These are phyloP conservation scores for Drosophila punjabiensis DNA, from an alignment of 1,140 invertebrate species.

Conservation along the genomic window DNA sequence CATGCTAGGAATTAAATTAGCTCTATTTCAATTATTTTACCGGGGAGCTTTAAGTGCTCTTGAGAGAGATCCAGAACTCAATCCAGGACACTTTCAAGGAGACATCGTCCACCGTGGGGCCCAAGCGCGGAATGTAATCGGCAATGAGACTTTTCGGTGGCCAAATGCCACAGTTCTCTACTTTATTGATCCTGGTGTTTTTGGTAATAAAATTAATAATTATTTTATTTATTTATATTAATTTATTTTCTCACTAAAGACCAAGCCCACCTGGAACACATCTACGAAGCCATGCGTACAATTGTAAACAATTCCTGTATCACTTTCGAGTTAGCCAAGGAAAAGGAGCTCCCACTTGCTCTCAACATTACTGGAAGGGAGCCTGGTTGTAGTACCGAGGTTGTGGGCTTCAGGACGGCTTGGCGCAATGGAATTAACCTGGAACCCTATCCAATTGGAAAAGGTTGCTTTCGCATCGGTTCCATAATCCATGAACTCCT, in stretches of 20 bases:
- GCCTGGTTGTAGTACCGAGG: constrained; percentile 85
- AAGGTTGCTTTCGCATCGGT: constrained; percentile 86
- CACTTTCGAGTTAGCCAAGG: constrained; percentile 7
- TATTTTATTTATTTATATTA: no score
- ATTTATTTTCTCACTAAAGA: constrained; percentile 7
- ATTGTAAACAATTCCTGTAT: constrained; percentile 36
- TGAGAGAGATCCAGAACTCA: constrained; percentile 34
- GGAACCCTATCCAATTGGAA: constrained; percentile 79
- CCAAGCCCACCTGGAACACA: neutral
- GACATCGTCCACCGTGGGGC: constrained; percentile 20
- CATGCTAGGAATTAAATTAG: neutral
- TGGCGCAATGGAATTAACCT: constrained; percentile 85
- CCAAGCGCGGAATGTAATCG: constrained; percentile 86
- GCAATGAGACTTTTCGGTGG: constrained; percentile 87
- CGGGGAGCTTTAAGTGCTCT: neutral
- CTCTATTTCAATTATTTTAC: neutral
- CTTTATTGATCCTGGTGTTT: constrained; percentile 85
- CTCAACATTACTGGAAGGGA: constrained; percentile 20
- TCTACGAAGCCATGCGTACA: constrained; percentile 11
- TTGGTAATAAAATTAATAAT: constrained; percentile 19
- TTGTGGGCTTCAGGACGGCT: constrained; percentile 85
- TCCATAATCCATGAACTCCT: constrained; percentile 89
- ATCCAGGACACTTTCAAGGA: constrained; percentile 32
- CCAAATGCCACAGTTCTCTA: constrained; percentile 87
- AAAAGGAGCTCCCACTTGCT: neutral